Conservation (phyloP, 2,888 invertebrate species). For the Drosophila longiperda region DNA sequence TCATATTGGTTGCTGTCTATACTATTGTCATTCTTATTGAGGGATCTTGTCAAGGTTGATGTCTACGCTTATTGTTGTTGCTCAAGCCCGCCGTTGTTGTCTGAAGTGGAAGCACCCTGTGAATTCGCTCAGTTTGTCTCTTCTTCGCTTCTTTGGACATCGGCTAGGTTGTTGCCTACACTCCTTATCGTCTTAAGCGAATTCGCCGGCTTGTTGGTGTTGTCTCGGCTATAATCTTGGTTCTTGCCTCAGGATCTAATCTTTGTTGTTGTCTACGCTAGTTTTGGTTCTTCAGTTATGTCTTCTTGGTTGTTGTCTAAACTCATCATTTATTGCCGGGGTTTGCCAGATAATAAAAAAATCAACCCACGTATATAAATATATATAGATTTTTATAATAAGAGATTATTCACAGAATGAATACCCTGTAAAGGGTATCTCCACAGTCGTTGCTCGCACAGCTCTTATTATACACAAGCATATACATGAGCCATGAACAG, state of each 20-base stretch:
- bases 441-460: neutral
- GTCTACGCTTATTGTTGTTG: neutral
- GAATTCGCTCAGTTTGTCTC: neutral
- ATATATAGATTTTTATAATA: neutral
- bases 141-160: neutral
- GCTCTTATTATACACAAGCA: neutral
- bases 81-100: neutral
- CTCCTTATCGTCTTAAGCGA: neutral
- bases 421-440: neutral
- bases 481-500: slow-evolving; percentile 27
- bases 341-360: neutral
- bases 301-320: neutral
- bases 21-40: neutral
- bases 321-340: too few relatives aligned
- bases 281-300: neutral
- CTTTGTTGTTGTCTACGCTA: neutral
- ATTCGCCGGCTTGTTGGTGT: neutral
- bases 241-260: neutral
- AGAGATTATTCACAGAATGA: too few relatives aligned
- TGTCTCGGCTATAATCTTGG: neutral
- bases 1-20: neutral
- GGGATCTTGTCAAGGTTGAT: neutral
- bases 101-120: too few relatives aligned
- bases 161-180: neutral
- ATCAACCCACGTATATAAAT: neutral